Evolutionary conservation across 1,140 invertebrate genomes (phyloP).

Genomic region (Doryteuthis pealeii): DNA sequence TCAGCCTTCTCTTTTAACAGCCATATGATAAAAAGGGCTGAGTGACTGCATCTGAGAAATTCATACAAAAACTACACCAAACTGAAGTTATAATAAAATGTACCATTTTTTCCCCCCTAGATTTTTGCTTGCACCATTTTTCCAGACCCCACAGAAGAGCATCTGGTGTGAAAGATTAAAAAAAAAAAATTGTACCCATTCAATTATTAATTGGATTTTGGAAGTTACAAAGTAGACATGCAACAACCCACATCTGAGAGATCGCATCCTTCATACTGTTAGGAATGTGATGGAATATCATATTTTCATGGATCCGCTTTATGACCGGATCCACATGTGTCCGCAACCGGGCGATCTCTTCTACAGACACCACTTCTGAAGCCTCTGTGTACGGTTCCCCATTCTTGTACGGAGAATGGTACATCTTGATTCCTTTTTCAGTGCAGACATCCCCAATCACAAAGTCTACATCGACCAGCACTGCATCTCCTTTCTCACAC

Average conservation of each 20-base stretch:
- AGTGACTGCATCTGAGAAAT: too few relatives aligned
- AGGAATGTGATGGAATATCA: not conserved
- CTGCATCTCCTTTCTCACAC: not conserved
- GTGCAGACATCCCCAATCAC: not conserved
- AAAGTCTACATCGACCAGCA: not conserved
- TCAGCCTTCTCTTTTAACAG: too few relatives aligned
- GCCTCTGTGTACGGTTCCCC: not conserved
- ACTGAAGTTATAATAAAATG: too few relatives aligned
- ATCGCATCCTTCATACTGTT: not conserved
- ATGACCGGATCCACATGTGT: not conserved
- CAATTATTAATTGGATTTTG: not conserved
- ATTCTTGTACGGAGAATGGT: not conserved
- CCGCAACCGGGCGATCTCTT: not conserved
- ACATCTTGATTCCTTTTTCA: not conserved
- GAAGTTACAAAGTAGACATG: not conserved
- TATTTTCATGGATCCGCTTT: not conserved
- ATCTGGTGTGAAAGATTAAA: too few relatives aligned
- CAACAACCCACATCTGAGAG: constrained; percentile 3
- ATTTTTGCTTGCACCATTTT: too few relatives aligned
- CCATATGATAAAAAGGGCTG: too few relatives aligned
- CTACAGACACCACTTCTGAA: not conserved
- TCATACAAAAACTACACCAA: too few relatives aligned
- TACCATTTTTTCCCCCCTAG: too few relatives aligned
- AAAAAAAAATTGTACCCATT: too few relatives aligned
- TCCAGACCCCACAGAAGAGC: too few relatives aligned